phyloP scores from a whole-genome alignment of 2,797 vertebrate genomes.

The Psittacula derbiana region DNA sequence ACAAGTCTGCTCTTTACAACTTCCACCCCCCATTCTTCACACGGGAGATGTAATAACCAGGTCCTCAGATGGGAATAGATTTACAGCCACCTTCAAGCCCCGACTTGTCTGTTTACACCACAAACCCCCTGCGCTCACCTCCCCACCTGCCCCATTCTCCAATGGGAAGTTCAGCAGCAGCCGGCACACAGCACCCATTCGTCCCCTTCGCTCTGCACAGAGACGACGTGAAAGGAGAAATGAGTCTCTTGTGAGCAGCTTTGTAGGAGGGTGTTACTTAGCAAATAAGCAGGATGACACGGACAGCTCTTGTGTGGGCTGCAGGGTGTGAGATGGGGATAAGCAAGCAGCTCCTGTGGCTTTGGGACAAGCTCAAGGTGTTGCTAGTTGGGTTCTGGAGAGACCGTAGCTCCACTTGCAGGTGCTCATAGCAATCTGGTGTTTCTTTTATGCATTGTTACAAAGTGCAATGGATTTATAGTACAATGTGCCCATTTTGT shows the following conservation, averaged over 20 bases:
- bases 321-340: conserved; percentile 24
- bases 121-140: not conserved
- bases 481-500: not conserved
- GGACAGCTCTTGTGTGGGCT: conserved; percentile 35
- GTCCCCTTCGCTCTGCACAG: not conserved
- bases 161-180: not conserved
- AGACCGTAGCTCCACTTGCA: not conserved
- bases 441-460: not conserved
- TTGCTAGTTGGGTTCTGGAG: not conserved
- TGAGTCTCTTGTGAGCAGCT: not conserved
- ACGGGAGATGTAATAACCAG: not conserved
- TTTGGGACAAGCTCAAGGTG: not conserved
- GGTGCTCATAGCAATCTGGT: not conserved
- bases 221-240: not conserved
- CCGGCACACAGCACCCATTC: fast-evolving
- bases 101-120: not conserved
- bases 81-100: not conserved
- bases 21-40: not conserved
- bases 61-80: not conserved
- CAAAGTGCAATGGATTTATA: not conserved
- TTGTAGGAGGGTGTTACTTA: conserved; percentile 42
- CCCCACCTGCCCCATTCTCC: not conserved
- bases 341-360: not conserved
- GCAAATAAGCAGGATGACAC: not conserved
- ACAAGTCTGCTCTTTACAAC: not conserved